phyloP scores from a whole-genome alignment of 2,888 invertebrate species.

The Nemapogon koenigi region DNA sequence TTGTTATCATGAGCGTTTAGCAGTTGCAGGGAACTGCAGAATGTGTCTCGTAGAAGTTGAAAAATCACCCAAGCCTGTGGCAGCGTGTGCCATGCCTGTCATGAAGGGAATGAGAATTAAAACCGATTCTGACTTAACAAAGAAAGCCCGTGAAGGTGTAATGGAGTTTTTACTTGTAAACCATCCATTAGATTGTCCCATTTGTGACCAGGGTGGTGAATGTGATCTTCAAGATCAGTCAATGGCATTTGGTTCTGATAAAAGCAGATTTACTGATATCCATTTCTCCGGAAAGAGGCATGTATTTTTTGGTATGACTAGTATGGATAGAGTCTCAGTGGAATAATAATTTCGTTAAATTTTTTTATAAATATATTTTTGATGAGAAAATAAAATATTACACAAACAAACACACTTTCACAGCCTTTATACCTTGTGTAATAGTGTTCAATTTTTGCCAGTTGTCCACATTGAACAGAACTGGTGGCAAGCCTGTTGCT shows the following conservation, averaged over 20 bases:
- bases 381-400: too few species aligned
- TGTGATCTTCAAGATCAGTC: slow-evolving; percentile 98
- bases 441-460: too few species aligned
- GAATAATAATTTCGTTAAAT: too few species aligned
- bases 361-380: too few species aligned
- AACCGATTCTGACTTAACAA: slow-evolving; percentile 94
- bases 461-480: too few species aligned
- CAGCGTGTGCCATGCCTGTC: slow-evolving; percentile 99
- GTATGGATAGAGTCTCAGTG: too few species aligned
- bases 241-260: slow-evolving; percentile 97
- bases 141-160: slow-evolving; percentile 78
- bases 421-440: too few species aligned
- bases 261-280: slow-evolving; percentile 92
- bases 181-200: slow-evolving; percentile 98
- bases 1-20: slow-evolving; percentile 98
- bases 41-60: slow-evolving; percentile 99
- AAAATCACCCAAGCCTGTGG: slow-evolving; percentile 96
- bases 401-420: too few species aligned
- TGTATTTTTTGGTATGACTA: too few species aligned
- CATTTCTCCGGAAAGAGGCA: slow-evolving; percentile 90
- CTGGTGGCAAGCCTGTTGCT: too few species aligned
- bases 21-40: slow-evolving; percentile 98
- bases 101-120: slow-evolving; percentile 99
- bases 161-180: slow-evolving; percentile 99
- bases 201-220: slow-evolving; percentile 98